Base-by-base conservation (phyloP, 1,140 invertebrate genomes). In the Drosophila punjabiensis region DNA sequence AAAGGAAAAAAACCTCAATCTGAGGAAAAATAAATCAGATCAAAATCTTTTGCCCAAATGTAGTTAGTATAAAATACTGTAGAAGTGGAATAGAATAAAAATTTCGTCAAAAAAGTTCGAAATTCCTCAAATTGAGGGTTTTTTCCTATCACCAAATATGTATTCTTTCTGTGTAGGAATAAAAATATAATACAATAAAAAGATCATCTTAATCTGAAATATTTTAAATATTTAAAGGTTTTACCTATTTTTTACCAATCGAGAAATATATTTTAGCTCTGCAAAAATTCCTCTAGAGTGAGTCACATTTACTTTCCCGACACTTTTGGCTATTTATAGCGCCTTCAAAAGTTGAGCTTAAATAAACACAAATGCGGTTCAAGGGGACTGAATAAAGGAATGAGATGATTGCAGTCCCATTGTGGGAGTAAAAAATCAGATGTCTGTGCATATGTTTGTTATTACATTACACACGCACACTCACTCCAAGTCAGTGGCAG, bases 381-480 rank as follows among this genome's bases (percentile, higher is more conserved):
- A 20, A 58, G 61, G 47, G 24, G 37, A 37, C n/a, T 65, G 64
- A 56, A 55, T 56, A 32, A 41, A 61, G 30, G 39, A 67, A 64
- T 33, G 20, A 13, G 20, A 28, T 45, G 45, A 45, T 63, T 7
- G 64, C 63, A 18, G 8, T 71, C 11, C 16, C 37, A 30, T 68
- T 50, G 52, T 50, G 11, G 53, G 45, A 43, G 68, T 61, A 53
- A 16, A 53, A 45, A 56, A 32, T 47, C 48, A n/a, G 11, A 45
- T 28, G 32, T 66, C 56, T 61, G 63, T 53, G 35, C 50, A 69
- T 47, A 28, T 69, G 50, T 56, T 71, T 71, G 68, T 56, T 71
- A 69, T 69, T 69, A 69, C 48, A 28, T 47, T 47, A 16, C 55
- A 37, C 50, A 35, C 20, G 14, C 43, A 20, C 60, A n/a, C 24